These are phyloP conservation scores for Chloroceryle inda DNA, from an alignment of 2,797 vertebrate species.

Conservation along the genomic window DNA sequence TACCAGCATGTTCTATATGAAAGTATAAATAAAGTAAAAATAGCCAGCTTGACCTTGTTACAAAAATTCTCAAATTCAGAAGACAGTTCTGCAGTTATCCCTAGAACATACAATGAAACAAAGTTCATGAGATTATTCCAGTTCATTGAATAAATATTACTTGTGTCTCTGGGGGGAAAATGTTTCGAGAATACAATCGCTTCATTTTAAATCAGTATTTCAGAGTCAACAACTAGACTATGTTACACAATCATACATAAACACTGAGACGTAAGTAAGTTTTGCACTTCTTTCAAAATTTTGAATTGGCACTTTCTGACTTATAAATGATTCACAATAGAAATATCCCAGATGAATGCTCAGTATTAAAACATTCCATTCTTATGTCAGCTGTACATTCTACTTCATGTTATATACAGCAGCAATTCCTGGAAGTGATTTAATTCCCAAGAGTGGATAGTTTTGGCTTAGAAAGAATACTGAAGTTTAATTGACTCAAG, in stretches of 20 bases:
- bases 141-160: not conserved
- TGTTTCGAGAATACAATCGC: not conserved
- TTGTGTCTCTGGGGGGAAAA: not conserved
- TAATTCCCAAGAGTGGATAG: not conserved
- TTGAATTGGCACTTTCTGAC: not conserved
- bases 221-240: not conserved
- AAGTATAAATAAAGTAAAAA: not conserved
- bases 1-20: not conserved
- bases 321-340: not conserved
- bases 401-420: not conserved
- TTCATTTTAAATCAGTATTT: not conserved
- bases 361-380: not conserved
- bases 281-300: not conserved
- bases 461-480: not conserved
- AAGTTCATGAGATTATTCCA: not conserved
- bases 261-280: not conserved
- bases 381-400: not conserved
- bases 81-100: not conserved
- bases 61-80: not conserved
- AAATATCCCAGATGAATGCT: constrained; percentile 14
- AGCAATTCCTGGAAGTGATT: not conserved
- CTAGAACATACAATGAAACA: not conserved
- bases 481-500: not conserved
- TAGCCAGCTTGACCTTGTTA: not conserved
- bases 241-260: not conserved